Percentiles rank a stretch among this genome's conserved stretches.
phyloP scores from a whole-genome alignment of 1,140 invertebrate species.

The Muscidifurax raptorellus region DNA sequence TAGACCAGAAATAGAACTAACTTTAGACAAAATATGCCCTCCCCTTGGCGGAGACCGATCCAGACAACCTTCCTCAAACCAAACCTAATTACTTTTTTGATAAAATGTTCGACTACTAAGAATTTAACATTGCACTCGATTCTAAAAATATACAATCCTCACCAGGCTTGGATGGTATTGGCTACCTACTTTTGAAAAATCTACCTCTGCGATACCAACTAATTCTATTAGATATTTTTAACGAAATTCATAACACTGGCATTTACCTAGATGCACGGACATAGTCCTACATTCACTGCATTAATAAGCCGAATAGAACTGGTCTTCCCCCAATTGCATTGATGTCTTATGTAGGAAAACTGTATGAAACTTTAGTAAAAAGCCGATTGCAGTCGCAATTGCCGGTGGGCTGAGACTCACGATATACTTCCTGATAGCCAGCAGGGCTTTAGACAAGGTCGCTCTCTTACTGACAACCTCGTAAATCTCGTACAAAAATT shows the following conservation, averaged over 20 bases:
- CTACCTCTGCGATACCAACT: neutral
- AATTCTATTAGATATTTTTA: constrained; percentile 34
- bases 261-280: constrained; percentile 31
- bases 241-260: constrained; percentile 31
- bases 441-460: neutral
- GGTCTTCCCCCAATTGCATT: constrained; percentile 53
- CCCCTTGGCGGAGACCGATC: neutral
- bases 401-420: constrained; percentile 5
- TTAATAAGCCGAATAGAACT: constrained; percentile 34
- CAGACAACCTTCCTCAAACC: neutral
- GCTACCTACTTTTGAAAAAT: neutral
- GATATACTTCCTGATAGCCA: neutral
- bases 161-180: neutral
- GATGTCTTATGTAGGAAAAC: constrained; percentile 50
- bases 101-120: neutral
- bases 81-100: neutral
- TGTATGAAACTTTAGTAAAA: constrained; percentile 31
- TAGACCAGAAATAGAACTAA: neutral
- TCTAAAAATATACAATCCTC: neutral
- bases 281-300: constrained; percentile 41
- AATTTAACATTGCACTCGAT: neutral
- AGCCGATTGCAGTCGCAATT: constrained; percentile 19
- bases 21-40: neutral
- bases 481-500: constrained; percentile 5
- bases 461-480: neutral